Percentiles rank a stretch among this genome's conserved stretches.
Conservation (phyloP, 2,113 vertebrate genomes). For the Ifrita kowaldi region DNA sequence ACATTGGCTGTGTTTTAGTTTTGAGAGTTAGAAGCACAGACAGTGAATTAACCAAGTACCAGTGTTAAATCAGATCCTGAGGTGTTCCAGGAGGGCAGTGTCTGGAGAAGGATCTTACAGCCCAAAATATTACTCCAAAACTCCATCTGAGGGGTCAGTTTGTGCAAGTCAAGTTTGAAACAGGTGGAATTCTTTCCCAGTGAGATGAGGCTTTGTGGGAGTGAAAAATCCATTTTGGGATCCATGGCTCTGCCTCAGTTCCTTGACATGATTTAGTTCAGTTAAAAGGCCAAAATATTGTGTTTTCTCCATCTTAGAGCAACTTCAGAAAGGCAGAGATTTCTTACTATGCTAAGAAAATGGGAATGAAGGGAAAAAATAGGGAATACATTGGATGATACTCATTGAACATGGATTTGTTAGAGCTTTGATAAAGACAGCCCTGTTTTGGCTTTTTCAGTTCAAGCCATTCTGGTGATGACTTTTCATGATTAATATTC, state of each 20-base stretch:
- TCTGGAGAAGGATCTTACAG: background rate
- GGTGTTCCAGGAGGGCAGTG: background rate
- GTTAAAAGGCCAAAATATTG: background rate
- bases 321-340: background rate
- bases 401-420: background rate
- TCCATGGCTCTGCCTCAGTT: background rate
- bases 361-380: background rate
- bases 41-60: background rate
- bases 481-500: background rate
- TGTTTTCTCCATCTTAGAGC: background rate
- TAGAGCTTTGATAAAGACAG: background rate
- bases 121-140: background rate
- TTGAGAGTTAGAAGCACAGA: background rate
- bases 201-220: background rate
- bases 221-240: background rate
- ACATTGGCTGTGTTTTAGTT: rapidly evolving
- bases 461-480: background rate
- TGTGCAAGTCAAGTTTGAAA: background rate
- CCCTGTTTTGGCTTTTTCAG: background rate
- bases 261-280: background rate
- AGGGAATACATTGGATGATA: background rate
- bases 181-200: background rate
- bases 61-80: background rate
- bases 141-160: background rate
- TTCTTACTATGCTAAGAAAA: background rate